phyloP scores from a whole-genome alignment of 2,113 vertebrate genomes.

The Sminthopsis crassicaudata region DNA sequence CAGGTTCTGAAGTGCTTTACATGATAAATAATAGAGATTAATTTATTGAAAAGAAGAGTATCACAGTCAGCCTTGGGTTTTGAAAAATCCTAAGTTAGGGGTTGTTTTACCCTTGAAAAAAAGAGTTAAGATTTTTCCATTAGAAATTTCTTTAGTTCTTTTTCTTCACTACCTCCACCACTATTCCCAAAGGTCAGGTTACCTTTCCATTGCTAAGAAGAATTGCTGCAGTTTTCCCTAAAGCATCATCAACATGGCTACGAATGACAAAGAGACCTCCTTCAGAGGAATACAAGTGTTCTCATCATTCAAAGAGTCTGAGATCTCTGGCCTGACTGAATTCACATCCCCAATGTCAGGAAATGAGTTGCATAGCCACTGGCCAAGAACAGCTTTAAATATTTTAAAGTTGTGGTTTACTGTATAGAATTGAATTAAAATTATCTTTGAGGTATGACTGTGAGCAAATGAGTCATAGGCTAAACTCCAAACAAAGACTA shows the following conservation, averaged over 20 bases:
- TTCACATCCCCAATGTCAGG: conserved; percentile 4
- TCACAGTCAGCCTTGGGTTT: background rate
- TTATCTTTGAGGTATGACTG: conserved; percentile 19
- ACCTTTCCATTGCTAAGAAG: background rate
- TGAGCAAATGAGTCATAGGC: conserved; percentile 31
- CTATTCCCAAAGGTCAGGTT: conserved; percentile 23
- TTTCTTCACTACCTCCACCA: background rate
- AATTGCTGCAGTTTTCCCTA: background rate
- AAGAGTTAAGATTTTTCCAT: background rate
- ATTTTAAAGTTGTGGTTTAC: conserved; percentile 38
- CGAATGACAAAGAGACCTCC: background rate
- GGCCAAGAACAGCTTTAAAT: background rate
- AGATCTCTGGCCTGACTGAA: conserved; percentile 22
- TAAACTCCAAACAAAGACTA: conserved; percentile 15
- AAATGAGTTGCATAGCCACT: background rate
- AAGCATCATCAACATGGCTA: background rate
- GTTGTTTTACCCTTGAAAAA: background rate
- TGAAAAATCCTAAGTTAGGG: background rate
- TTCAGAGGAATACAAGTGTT: conserved; percentile 21
- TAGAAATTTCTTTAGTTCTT: background rate
- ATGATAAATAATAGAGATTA: background rate
- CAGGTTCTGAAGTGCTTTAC: background rate
- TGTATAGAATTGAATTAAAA: conserved; percentile 34
- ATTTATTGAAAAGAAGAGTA: background rate
- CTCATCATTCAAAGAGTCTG: background rate